Base-by-base conservation (phyloP, 2,888 invertebrate genomes). In the Hemaris fuciformis region DNA sequence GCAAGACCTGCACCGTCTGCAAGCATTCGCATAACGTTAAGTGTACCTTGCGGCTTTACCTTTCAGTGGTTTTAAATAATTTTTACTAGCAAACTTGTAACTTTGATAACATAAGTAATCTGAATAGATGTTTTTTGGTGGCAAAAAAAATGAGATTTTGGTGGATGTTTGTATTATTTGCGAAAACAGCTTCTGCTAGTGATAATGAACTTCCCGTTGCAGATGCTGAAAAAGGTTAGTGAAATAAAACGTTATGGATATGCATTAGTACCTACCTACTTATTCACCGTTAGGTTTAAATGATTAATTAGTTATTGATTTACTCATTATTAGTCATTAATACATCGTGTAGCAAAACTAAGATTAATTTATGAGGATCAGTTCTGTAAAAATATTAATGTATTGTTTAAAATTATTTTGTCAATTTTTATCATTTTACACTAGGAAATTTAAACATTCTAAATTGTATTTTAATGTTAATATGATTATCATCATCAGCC, bases 111-210 rank as follows among this genome's bases (percentile, higher is more conserved):
- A n/a, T n/a, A n/a, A n/a, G 34, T 73, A 61, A 73, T 74, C 84
- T 86, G 85, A 77, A 87, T 48, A 18, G 10, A 18, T 91, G 91
- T 85, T 76, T 81, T 74, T 73, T 77, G 81, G 76, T 81, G 79
- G 82, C 85, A 81, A 87, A 76, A 83, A 91, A 91, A 90, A 87
- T 90, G 90, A 89, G 80, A 81, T 90, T 90, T 70, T 91, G 91
- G 92, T 92, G 92, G 92, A 85, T 92, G 89, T 89, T 90, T 76
- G 80, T 92, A 76, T 83, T 91, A 69, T 88, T 89, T 76, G 88
- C 89, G 79, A 90, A 89, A 83, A 89, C 83, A 75, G 89, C 85
- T 66, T 89, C 86, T 74, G 84, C 88, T 79, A 91, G 87, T 82
- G 89, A 91, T 70, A 92, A 91, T 74, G 80, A 85, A 64, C 73